Percentiles rank a stretch among this genome's conserved stretches.
Evolutionary conservation across 35 echinoderm and acorn worm species (phyloP).

Genomic region (Heliocidaris tuberculata): DNA sequence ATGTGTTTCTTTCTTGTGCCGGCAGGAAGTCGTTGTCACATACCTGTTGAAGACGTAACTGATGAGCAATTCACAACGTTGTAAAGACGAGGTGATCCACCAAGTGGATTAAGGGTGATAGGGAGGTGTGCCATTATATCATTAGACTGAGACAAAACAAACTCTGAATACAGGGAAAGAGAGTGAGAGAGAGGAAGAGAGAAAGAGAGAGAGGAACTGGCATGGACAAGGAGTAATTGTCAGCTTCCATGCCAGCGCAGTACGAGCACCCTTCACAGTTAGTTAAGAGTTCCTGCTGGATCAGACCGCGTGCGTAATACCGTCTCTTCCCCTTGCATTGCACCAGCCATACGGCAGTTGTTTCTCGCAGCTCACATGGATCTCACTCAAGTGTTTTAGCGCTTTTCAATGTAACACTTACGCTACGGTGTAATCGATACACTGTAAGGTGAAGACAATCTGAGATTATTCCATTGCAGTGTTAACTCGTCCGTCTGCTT

Average conservation of each 20-base stretch:
- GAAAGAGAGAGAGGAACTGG: neutral
- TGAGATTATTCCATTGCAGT: neutral
- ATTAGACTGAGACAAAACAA: neutral
- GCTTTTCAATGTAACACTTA: neutral
- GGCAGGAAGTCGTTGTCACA: neutral
- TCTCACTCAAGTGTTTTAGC: neutral
- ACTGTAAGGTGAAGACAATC: neutral
- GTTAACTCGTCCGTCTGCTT: neutral
- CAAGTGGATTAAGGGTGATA: neutral
- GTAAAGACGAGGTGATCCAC: neutral
- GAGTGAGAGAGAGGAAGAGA: neutral
- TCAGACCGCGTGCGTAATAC: neutral
- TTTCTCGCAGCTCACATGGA: neutral
- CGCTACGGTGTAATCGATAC: neutral
- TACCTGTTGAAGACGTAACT: neutral
- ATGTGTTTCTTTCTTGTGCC: neutral
- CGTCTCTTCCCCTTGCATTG: neutral
- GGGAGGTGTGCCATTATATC: neutral
- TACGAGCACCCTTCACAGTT: neutral
- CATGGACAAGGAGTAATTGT: slow-evolving; percentile 27
- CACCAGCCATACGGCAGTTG: neutral
- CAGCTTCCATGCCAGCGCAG: neutral
- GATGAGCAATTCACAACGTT: neutral
- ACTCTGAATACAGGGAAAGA: neutral
- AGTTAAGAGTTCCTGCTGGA: slow-evolving; percentile 20